These are phyloP conservation scores for Thryonomys swinderianus DNA, from an alignment of 2,113 vertebrate species.

Conservation along the genomic window DNA sequence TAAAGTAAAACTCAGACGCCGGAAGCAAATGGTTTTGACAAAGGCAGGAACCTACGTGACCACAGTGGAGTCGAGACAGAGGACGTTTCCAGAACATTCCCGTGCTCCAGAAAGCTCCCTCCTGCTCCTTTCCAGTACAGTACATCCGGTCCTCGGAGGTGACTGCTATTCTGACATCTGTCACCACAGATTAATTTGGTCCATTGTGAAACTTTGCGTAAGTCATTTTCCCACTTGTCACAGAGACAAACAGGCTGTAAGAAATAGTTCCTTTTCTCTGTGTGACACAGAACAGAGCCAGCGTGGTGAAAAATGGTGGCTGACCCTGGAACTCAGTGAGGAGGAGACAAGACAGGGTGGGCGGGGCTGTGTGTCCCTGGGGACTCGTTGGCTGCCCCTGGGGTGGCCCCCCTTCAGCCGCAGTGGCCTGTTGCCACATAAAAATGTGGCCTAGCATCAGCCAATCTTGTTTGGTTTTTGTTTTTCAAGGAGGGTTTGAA, in stretches of 20 bases:
- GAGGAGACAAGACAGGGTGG: neutral
- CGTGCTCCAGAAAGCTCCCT: neutral
- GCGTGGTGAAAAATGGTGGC: neutral
- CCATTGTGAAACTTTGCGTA: neutral
- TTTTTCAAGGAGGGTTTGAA: constrained; percentile 21
- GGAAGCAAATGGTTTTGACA: neutral
- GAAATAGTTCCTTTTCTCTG: neutral
- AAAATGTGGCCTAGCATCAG: neutral
- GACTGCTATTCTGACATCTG: neutral
- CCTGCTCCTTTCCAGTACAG: neutral
- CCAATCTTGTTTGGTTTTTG: neutral
- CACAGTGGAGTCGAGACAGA: neutral
- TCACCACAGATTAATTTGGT: neutral
- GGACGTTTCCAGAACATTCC: neutral
- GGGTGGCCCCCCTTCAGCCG: neutral
- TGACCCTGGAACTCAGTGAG: neutral
- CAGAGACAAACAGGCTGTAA: neutral
- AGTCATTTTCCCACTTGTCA: neutral
- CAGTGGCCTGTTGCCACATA: neutral
- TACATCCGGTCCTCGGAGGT: neutral
- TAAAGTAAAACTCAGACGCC: neutral
- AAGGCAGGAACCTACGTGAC: accelerated
- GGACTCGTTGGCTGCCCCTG: accelerated
- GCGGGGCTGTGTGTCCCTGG: no score
- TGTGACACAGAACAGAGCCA: neutral